Evolutionary conservation across 2,113 vertebrate species (phyloP).

Genomic region (Sorex araneus): DNA sequence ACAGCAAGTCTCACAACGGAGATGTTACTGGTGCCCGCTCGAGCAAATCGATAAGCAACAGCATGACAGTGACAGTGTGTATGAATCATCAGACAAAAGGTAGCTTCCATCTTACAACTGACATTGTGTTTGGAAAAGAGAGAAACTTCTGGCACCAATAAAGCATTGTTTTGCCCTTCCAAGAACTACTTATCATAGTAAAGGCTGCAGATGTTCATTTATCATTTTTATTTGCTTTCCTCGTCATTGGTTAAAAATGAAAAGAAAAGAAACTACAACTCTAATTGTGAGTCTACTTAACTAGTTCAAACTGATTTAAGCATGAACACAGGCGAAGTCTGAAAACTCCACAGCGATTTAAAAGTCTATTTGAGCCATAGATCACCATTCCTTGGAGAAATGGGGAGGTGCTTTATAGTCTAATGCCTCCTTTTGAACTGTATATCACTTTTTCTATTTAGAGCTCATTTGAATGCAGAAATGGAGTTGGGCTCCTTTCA

Average conservation of each 20-base stretch:
- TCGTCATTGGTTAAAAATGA: constrained; percentile 78
- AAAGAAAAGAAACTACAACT: constrained; percentile 82
- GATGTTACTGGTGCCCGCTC: too few species aligned
- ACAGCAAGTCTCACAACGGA: too few species aligned
- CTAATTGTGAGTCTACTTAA: constrained; percentile 86
- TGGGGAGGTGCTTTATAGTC: constrained; percentile 86
- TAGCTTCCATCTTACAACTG: constrained; percentile 23
- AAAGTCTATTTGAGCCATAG: constrained; percentile 88
- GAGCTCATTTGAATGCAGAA: constrained; percentile 88
- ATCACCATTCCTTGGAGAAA: constrained; percentile 87
- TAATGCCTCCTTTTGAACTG: constrained; percentile 89
- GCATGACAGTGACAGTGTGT: too few species aligned
- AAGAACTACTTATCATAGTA: constrained; percentile 66
- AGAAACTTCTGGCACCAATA: constrained; percentile 4
- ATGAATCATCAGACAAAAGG: constrained; percentile 36
- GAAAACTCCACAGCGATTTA: constrained; percentile 87
- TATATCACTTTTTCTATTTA: constrained; percentile 87
- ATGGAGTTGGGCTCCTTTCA: constrained; percentile 85
- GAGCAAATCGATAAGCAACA: too few species aligned
- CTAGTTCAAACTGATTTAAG: constrained; percentile 87
- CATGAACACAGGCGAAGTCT: constrained; percentile 86
- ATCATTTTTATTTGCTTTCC: constrained; percentile 75
- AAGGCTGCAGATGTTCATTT: constrained; percentile 68
- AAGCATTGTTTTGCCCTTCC: constrained; percentile 43
- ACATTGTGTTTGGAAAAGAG: not conserved